Base-by-base conservation (phyloP, 2,113 vertebrate genomes). In the Kobus ellipsiprymnus region DNA sequence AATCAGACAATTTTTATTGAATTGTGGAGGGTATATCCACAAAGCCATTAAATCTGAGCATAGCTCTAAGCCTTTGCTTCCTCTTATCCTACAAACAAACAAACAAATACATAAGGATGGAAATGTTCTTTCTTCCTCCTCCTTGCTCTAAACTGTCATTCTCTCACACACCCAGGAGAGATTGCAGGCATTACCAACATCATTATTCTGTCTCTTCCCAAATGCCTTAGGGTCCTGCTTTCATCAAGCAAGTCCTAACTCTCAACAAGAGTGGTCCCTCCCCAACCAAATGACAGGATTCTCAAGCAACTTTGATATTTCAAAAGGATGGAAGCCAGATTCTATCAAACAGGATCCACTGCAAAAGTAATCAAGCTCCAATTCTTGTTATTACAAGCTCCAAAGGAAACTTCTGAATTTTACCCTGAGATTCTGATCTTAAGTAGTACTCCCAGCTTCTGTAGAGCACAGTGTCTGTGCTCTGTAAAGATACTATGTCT, bases 1-100 rank as follows among this genome's bases (percentile, higher is more conserved):
- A 55, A 83, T 91, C 27, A 83, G 89, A 60, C 27, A 60, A 50
- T 7, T 93, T 87, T 94, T 91, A 83, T 54, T 92, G 97, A 96
- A 48, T 64, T 78, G 10, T 13, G 25, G 46, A 80, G 27, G 13
- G 44, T 48, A 10, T 83, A 23, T 82, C 12, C 89, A 86, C 90
- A 95, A 25, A 94, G 60, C 59, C 40, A 89, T 17, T 88, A 95
- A 94, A 93, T 94, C 64, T 85, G 7, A n/a, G 17, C 15, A 10
- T 27, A 87, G 52, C n/a, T 77, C 74, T 71, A 82, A 91, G 60
- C 55, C 25, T 48, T 80, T 87, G 30, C 48, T 93, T 89, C 50
- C 40, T 8, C 50, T 97, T 67, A 21, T 19, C 23, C 23, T 27
- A 54, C 30, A 74, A 50, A 95, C 46, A 67, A 29, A 64, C 16